Evolutionary conservation across 2,797 vertebrate genomes (phyloP).

Genomic region (Meriones psammophilus): DNA sequence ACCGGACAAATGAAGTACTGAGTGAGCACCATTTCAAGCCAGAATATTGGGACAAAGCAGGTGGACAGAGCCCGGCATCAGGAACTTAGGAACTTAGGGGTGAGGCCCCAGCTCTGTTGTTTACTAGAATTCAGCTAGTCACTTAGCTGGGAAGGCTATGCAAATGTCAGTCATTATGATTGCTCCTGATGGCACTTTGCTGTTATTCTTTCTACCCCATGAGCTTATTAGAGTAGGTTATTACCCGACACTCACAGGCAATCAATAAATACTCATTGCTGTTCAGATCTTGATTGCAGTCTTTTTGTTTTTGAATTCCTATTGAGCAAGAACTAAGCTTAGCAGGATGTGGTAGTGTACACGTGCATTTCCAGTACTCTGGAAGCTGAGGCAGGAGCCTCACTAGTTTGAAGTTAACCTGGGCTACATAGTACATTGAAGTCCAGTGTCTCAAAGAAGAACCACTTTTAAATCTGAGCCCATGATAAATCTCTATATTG

Average conservation of each 20-base stretch:
- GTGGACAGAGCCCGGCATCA: not conserved
- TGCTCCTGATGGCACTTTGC: slow-evolving; percentile 23
- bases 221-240: not conserved
- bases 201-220: not conserved
- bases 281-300: not conserved
- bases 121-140: not conserved
- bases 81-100: not conserved
- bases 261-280: not conserved
- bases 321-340: not conserved
- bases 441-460: not conserved
- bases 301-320: slow-evolving; percentile 25
- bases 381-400: not conserved
- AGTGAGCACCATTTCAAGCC: not conserved
- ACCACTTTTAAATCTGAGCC: not conserved
- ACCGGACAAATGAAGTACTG: not conserved
- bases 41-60: not conserved
- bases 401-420: not conserved
- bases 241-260: not conserved
- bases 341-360: not conserved
- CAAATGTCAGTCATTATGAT: not conserved
- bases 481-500: not conserved
- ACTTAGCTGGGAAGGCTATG: slow-evolving; percentile 13
- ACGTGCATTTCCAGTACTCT: not conserved
- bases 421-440: not conserved
- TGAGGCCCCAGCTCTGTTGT: not conserved